Conservation (phyloP, 1,140 invertebrate species). For the Mya arenaria region DNA sequence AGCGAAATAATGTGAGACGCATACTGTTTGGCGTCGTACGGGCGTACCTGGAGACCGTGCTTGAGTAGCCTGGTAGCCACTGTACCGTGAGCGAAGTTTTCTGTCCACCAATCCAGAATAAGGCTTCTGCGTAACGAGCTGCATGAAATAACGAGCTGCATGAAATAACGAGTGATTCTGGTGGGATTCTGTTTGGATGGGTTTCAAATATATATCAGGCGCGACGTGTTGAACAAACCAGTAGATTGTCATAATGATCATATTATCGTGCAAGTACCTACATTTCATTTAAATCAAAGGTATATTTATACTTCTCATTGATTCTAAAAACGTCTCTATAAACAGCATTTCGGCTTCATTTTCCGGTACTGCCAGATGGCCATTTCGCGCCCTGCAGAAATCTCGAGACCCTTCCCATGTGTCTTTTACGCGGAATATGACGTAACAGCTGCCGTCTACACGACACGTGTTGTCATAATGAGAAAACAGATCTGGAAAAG, state of each 20-base stretch:
- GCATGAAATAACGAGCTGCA: no score
- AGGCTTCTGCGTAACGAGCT: conserved; percentile 3
- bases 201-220: no score
- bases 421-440: conserved; percentile 8
- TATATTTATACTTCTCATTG: conserved; percentile 32
- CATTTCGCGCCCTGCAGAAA: conserved; percentile 8
- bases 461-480: conserved; percentile 19
- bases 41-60: not conserved
- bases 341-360: conserved; percentile 1
- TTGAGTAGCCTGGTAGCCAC: not conserved
- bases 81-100: not conserved
- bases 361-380: conserved; percentile 4
- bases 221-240: no score
- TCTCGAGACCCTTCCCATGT: conserved; percentile 27
- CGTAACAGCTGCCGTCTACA: not conserved
- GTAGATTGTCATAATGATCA: no score
- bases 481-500: conserved; percentile 21
- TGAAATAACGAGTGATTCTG: no score
- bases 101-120: conserved; percentile 19
- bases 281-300: no score
- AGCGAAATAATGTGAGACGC: no score
- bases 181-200: no score
- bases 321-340: conserved; percentile 23
- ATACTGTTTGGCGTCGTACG: not conserved
- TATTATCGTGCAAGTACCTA: no score